These are phyloP conservation scores for Blera fallax DNA, from an alignment of 2,888 invertebrate species.

Conservation along the genomic window DNA sequence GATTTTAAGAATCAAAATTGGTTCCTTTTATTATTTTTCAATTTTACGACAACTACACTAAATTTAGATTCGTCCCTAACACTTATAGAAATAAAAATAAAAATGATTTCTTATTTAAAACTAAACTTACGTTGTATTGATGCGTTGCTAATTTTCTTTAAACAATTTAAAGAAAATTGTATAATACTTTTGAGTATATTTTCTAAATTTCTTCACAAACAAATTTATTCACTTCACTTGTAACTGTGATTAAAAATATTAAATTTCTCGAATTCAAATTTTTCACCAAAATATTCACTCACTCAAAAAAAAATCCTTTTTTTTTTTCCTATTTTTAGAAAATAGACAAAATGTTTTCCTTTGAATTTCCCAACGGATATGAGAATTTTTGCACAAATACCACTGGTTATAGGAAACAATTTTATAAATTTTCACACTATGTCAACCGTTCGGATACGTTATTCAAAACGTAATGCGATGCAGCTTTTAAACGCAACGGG, in stretches of 20 bases:
- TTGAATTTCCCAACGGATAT: constrained; percentile 17
- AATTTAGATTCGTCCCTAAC: too few species aligned
- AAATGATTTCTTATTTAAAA: not conserved
- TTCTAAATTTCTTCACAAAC: not conserved
- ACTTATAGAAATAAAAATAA: not conserved
- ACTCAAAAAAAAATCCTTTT: too few species aligned
- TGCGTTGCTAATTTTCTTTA: not conserved
- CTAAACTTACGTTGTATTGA: constrained; percentile 27
- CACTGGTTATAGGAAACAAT: constrained; percentile 50
- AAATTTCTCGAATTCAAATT: not conserved
- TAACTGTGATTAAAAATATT: not conserved
- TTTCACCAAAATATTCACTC: constrained; percentile 6
- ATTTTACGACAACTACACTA: too few species aligned
- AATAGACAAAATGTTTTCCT: not conserved
- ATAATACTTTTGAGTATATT: constrained; percentile 1
- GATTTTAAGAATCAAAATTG: too few species aligned
- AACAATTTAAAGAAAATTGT: not conserved
- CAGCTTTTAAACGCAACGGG: constrained; percentile 69
- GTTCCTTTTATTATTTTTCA: too few species aligned
- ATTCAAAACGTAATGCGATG: constrained; percentile 71
- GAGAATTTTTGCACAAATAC: constrained; percentile 3
- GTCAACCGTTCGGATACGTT: constrained; percentile 70
- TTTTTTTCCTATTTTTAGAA: not conserved
- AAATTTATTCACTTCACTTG: not conserved
- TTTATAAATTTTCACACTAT: constrained; percentile 7